Conservation (phyloP, 35 echinoderm and acorn worm species). For the Diadema setosum region DNA sequence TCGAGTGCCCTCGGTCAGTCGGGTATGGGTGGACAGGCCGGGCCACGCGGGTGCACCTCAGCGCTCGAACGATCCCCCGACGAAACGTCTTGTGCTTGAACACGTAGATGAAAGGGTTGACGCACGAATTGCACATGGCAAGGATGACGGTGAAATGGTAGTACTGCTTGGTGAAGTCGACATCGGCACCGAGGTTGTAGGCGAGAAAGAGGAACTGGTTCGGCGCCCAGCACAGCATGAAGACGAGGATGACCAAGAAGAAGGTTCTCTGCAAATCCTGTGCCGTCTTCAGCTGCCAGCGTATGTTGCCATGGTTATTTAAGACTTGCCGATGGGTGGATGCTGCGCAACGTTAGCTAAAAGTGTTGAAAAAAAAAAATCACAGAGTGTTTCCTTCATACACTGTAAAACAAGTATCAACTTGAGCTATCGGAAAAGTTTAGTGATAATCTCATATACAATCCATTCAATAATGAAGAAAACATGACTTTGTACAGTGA, state of each 20-base stretch:
- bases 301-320: not conserved
- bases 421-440: no score
- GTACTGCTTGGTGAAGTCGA: conserved; percentile 26
- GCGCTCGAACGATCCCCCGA: not conserved
- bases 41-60: not conserved
- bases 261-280: conserved; percentile 45
- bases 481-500: no score
- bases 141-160: conserved; percentile 68
- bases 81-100: conserved; percentile 58
- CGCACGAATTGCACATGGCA: conserved; percentile 45
- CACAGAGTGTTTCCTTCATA: no score
- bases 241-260: conserved; percentile 43
- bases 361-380: no score
- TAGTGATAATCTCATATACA: no score
- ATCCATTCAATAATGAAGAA: no score
- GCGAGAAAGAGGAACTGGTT: conserved; percentile 60
- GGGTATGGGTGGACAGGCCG: no score
- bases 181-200: conserved; percentile 44
- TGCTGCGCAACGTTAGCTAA: no score
- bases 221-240: conserved; percentile 46
- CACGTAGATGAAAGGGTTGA: conserved; percentile 66
- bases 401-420: no score
- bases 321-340: not conserved
- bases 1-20: no score
- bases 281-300: conserved; percentile 36